These are phyloP conservation scores for Cydia strobilella DNA, from an alignment of 1,140 invertebrate genomes.

Conservation along the genomic window DNA sequence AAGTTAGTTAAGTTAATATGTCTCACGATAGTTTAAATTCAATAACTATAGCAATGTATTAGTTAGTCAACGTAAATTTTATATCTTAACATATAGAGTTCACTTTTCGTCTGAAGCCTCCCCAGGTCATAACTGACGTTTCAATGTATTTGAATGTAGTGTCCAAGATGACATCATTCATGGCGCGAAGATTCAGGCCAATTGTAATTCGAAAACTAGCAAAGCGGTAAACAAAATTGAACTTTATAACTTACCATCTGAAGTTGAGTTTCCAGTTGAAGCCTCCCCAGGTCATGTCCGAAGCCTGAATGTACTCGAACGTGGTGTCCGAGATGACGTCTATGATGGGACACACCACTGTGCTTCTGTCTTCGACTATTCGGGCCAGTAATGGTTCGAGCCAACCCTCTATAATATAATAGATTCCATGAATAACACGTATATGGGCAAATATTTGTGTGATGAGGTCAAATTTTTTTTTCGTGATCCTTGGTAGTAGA, in stretches of 20 bases:
- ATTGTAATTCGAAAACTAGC: too few relatives aligned
- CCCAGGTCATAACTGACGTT: too few relatives aligned
- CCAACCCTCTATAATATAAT: slow-evolving; percentile 89
- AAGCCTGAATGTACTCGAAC: slow-evolving; percentile 97
- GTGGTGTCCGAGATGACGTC: slow-evolving; percentile 99
- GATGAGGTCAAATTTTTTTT: too few relatives aligned
- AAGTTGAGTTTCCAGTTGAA: slow-evolving; percentile 99
- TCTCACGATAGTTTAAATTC: too few relatives aligned
- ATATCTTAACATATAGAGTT: neutral
- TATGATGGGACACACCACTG: slow-evolving; percentile 98
- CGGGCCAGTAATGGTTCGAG: slow-evolving; percentile 93
- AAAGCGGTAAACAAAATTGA: slow-evolving; percentile 18
- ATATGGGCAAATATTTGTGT: too few relatives aligned
- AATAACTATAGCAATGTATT: neutral
- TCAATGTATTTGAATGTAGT: too few relatives aligned
- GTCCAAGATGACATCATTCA: neutral
- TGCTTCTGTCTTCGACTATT: slow-evolving; percentile 94
- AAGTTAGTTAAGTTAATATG: too few relatives aligned
- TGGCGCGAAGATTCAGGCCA: neutral
- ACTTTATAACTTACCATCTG: slow-evolving; percentile 86
- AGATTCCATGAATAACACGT: neutral
- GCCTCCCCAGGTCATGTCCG: slow-evolving; percentile 97
- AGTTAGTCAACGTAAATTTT: neutral
- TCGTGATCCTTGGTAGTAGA: too few relatives aligned
- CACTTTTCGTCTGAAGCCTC: too few relatives aligned